Conservation (phyloP, 2,888 invertebrate genomes). For the Drosophila maculinotata region DNA sequence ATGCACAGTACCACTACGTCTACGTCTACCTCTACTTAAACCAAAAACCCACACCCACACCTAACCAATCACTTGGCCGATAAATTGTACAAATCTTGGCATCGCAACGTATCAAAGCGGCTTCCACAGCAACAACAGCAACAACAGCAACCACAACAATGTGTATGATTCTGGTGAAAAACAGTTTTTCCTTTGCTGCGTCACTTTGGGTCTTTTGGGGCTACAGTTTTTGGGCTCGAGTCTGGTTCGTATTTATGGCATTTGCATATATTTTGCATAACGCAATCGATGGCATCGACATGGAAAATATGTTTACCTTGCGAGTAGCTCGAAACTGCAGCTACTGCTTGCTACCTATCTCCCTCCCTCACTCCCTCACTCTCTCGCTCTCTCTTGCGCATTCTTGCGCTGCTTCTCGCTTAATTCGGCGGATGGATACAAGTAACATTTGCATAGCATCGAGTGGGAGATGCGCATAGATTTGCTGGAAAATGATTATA, state of each 20-base stretch:
- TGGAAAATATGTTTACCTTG: constrained; percentile 83
- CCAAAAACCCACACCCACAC: constrained; percentile 47
- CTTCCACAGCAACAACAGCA: constrained; percentile 24
- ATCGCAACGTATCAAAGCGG: constrained; percentile 69
- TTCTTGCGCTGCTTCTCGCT: constrained; percentile 56
- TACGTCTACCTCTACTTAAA: constrained; percentile 11
- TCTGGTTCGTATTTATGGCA: constrained; percentile 74
- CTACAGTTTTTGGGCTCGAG: constrained; percentile 17
- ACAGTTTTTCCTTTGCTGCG: constrained; percentile 58
- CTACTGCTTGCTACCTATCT: constrained; percentile 40
- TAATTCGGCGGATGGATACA: constrained; percentile 66
- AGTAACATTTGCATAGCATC: constrained; percentile 67
- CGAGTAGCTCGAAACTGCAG: constrained; percentile 30
- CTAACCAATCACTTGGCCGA: constrained; percentile 77
- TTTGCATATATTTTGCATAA: constrained; percentile 84
- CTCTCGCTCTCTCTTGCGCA: constrained; percentile 23
- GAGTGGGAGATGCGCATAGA: constrained; percentile 80
- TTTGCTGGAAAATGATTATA: constrained; percentile 80
- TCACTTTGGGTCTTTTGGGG: constrained; percentile 47
- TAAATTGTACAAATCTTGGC: constrained; percentile 82
- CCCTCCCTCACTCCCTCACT: constrained; percentile 9
- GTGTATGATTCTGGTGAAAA: constrained; percentile 60
- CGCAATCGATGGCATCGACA: constrained; percentile 84
- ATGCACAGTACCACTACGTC: constrained; percentile 41
- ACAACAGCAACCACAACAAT: constrained; percentile 32